Evolutionary conservation across 37 sponge, comb jelly and placozoan genomes (phyloP).

Genomic region (Halichondria panicea): DNA sequence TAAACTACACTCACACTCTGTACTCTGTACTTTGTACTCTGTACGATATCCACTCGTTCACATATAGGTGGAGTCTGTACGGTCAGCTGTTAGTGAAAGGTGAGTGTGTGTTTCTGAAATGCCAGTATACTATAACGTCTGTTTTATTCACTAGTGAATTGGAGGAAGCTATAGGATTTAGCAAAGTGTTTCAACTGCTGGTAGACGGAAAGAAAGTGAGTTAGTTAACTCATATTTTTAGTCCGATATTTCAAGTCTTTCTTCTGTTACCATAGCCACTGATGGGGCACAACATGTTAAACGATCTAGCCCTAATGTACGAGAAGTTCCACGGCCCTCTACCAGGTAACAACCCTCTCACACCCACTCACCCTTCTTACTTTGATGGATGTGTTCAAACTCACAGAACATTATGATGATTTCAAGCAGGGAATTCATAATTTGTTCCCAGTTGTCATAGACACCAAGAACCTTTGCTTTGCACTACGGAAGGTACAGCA

Average conservation of each 20-base stretch:
- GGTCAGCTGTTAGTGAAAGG: too few species aligned
- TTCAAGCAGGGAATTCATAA: slow-evolving; percentile 71
- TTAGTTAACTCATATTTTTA: background rate
- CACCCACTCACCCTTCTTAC: background rate
- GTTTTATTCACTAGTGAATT: background rate
- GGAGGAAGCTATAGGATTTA: slow-evolving; percentile 51
- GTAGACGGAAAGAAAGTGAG: slow-evolving; percentile 51
- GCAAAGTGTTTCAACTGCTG: slow-evolving; percentile 47
- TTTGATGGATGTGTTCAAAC: background rate
- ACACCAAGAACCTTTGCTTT: slow-evolving; percentile 77
- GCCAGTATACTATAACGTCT: too few species aligned
- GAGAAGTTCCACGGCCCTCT: slow-evolving; percentile 74
- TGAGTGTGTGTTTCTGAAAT: too few species aligned
- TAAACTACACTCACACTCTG: background rate
- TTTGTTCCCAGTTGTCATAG: slow-evolving; percentile 73
- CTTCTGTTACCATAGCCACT: slow-evolving; percentile 55
- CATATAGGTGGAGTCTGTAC: too few species aligned
- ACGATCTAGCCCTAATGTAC: slow-evolving; percentile 75
- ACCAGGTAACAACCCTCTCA: slow-evolving; percentile 38
- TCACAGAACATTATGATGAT: slow-evolving; percentile 38
- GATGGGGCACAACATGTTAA: slow-evolving; percentile 85
- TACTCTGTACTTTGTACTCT: background rate
- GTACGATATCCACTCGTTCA: background rate
- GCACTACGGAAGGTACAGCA: slow-evolving; percentile 49
- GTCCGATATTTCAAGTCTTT: background rate